Percentiles rank a stretch among this genome's conserved stretches.
These are phyloP conservation scores for Argentina silus DNA, from an alignment of 2,797 vertebrate genomes.

Conservation along the genomic window DNA sequence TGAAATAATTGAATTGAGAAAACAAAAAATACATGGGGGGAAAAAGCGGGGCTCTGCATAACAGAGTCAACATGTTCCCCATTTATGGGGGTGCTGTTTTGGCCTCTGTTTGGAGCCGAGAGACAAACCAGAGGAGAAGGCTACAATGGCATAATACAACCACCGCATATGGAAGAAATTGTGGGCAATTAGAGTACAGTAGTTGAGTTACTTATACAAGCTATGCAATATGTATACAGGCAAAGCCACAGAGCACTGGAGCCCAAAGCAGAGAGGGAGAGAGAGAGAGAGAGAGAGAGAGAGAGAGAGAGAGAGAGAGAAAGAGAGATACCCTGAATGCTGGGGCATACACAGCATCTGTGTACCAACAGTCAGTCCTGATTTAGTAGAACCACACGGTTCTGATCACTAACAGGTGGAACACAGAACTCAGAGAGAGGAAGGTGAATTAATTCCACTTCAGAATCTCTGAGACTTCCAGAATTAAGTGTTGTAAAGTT, in stretches of 20 bases:
- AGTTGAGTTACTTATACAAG: conserved; percentile 67
- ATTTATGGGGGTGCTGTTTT: conserved; percentile 19
- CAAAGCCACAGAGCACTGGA: conserved; percentile 49
- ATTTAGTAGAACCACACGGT: conserved; percentile 36
- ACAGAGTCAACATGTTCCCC: conserved; percentile 19
- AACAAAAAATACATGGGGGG: not conserved
- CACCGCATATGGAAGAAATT: conserved; percentile 68
- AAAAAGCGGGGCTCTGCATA: conserved; percentile 17
- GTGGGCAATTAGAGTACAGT: conserved; percentile 69
- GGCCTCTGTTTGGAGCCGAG: conserved; percentile 7
- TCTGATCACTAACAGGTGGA: conserved; percentile 55
- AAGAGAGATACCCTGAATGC: not conserved
- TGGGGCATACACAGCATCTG: not conserved
- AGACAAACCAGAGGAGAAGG: conserved; percentile 39
- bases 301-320: conserved; percentile 15
- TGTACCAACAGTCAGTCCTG: conserved; percentile 38
- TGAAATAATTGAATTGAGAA: conserved; percentile 31
- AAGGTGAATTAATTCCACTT: not conserved
- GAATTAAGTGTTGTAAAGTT: not conserved
- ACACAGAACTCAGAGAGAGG: conserved; percentile 23
- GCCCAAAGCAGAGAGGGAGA: conserved; percentile 28
- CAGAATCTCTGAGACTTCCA: not conserved
- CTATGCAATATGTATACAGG: conserved; percentile 61
- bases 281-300: not conserved
- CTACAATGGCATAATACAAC: conserved; percentile 39